Percentiles rank a stretch among this genome's conserved stretches.
Conservation (phyloP, 2,113 vertebrate genomes). For the Syrmaticus mikado region DNA sequence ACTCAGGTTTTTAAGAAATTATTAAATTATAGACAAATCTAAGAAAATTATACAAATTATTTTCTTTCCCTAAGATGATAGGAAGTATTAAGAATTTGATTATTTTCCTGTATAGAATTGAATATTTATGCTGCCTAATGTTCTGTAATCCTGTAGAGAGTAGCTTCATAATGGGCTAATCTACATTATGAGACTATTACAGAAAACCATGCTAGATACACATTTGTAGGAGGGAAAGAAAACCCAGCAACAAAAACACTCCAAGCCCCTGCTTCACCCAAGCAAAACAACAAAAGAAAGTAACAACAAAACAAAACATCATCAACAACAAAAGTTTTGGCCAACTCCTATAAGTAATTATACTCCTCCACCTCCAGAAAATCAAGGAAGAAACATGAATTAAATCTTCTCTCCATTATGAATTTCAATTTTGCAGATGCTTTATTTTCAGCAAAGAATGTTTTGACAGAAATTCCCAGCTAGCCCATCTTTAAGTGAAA, state of each 20-base stretch:
- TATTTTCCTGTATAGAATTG: neutral
- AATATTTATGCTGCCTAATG: neutral
- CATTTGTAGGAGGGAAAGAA: neutral
- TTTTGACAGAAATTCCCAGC: neutral
- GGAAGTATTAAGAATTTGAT: neutral
- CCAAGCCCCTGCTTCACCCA: too few relatives aligned
- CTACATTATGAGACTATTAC: fast-evolving
- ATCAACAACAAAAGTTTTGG: too few relatives aligned
- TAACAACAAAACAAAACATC: neutral
- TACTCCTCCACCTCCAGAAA: fast-evolving
- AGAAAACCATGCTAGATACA: neutral
- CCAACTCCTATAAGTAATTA: neutral
- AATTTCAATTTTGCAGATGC: neutral
- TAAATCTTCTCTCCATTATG: neutral
- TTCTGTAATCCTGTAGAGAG: neutral
- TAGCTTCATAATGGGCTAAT: neutral
- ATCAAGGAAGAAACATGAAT: neutral
- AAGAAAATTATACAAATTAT: neutral
- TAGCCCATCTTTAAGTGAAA: neutral
- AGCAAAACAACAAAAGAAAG: fast-evolving
- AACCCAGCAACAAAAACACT: neutral
- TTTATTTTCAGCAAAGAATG: neutral
- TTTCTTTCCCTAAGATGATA: neutral
- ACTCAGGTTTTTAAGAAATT: neutral
- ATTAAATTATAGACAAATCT: neutral